Percentiles rank a stretch among this genome's conserved stretches.
Conservation (phyloP, 2,113 vertebrate genomes). For the Aplodontia rufa region DNA sequence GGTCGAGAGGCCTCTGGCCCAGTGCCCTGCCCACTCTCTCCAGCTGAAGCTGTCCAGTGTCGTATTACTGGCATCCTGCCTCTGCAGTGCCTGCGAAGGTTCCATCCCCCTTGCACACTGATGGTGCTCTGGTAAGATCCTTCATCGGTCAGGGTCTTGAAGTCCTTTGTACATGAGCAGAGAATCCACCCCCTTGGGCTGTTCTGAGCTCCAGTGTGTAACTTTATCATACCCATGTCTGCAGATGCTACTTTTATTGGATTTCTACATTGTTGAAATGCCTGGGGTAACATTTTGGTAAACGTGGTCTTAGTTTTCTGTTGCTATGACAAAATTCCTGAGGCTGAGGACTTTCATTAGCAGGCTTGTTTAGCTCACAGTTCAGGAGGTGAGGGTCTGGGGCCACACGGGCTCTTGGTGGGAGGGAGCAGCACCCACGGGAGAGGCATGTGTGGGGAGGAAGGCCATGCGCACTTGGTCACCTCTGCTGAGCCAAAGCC, state of each 20-base stretch:
- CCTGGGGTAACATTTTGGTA: not conserved
- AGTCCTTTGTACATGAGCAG: not conserved
- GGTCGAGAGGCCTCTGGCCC: too few relatives aligned
- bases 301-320: not conserved
- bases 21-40: not conserved
- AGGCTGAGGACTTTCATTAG: not conserved
- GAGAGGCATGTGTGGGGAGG: too few relatives aligned
- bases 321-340: not conserved
- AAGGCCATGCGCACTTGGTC: too few relatives aligned
- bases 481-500: too few relatives aligned
- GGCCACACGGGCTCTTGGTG: not conserved
- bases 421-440: too few relatives aligned
- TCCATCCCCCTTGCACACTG: not conserved
- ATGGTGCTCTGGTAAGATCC: not conserved
- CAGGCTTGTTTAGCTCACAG: not conserved
- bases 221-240: too few relatives aligned
- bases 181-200: fast-evolving
- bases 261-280: not conserved
- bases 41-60: fast-evolving
- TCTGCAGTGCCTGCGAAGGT: not conserved
- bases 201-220: not conserved
- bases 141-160: not conserved
- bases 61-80: fast-evolving
- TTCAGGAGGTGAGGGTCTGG: not conserved
- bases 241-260: fast-evolving